Percentiles rank a stretch among this genome's conserved stretches.
Evolutionary conservation across 2,797 vertebrate genomes (phyloP).

Genomic region (Liasis olivaceus): DNA sequence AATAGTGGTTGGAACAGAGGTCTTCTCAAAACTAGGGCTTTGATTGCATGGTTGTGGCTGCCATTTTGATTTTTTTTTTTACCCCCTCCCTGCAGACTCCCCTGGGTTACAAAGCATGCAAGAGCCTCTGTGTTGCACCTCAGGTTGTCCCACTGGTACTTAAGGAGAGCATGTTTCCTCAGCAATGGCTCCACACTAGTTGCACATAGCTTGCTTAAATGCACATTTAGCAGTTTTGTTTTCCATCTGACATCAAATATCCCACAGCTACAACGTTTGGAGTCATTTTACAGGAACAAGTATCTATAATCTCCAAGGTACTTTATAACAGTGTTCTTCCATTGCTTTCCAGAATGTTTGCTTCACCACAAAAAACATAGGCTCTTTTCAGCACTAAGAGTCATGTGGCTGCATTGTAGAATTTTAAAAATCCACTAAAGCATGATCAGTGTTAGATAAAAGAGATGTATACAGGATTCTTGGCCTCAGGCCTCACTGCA

Average conservation of each 20-base stretch:
- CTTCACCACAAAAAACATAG: neutral
- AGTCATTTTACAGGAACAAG: neutral
- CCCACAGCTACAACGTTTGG: too few species aligned
- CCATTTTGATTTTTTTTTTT: too few species aligned
- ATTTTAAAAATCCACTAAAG: neutral
- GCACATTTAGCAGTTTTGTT: neutral
- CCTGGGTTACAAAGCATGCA: too few species aligned
- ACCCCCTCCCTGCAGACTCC: too few species aligned
- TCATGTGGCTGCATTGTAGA: slow-evolving; percentile 1
- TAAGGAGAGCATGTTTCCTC: too few species aligned
- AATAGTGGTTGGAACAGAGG: too few species aligned
- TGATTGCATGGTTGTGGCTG: too few species aligned
- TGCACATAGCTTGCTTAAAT: too few species aligned
- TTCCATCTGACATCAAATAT: neutral
- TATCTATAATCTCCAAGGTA: neutral
- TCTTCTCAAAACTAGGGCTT: too few species aligned
- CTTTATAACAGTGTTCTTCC: neutral
- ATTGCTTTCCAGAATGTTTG: neutral
- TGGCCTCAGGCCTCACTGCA: neutral
- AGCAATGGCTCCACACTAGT: too few species aligned
- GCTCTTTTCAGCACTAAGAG: neutral
- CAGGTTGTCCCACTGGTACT: too few species aligned
- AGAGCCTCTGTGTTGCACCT: too few species aligned
- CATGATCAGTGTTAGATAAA: slow-evolving; percentile 10
- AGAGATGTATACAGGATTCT: neutral